phyloP scores from a whole-genome alignment of 2,797 vertebrate species.

The Enteromius unitaeniatus region DNA sequence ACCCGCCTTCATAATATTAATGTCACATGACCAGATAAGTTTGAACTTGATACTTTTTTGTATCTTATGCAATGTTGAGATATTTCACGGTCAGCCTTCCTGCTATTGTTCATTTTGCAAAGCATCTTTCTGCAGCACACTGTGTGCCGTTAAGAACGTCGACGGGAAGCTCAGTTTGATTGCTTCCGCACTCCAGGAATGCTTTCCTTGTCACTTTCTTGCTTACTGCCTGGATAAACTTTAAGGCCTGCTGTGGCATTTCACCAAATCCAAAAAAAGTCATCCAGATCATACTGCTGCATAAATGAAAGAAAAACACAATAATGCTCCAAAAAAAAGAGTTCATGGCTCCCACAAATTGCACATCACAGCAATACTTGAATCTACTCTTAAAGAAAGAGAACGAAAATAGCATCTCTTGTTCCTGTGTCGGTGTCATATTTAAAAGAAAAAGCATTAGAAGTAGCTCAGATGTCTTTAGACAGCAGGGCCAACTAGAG shows the following conservation, averaged over 20 bases:
- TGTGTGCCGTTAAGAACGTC: constrained; percentile 23
- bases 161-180: constrained; percentile 72
- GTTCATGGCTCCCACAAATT: constrained; percentile 37
- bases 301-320: constrained; percentile 20
- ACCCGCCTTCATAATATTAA: neutral
- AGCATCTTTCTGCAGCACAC: constrained; percentile 44
- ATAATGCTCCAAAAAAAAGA: constrained; percentile 54
- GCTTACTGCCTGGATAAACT: constrained; percentile 14
- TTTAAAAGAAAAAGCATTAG: constrained; percentile 15
- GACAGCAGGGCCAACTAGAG: constrained; percentile 3
- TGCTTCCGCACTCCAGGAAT: constrained; percentile 73
- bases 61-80: constrained; percentile 47
- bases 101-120: constrained; percentile 63
- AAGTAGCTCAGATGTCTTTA: constrained; percentile 23
- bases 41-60: neutral
- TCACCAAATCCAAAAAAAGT: neutral
- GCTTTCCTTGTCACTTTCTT: constrained; percentile 69
- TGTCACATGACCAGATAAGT: constrained; percentile 9
- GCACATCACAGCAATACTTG: constrained; percentile 69
- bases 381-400: constrained; percentile 63
- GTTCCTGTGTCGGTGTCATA: constrained; percentile 6
- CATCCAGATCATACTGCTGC: constrained; percentile 17
- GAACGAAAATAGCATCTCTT: constrained; percentile 16
- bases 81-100: constrained; percentile 62
- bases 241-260: constrained; percentile 11